Evolutionary conservation across 2,113 vertebrate species (phyloP), one percentile per base, ranked within the genome.

Genomic region (Seriola rivoliana): DNA sequence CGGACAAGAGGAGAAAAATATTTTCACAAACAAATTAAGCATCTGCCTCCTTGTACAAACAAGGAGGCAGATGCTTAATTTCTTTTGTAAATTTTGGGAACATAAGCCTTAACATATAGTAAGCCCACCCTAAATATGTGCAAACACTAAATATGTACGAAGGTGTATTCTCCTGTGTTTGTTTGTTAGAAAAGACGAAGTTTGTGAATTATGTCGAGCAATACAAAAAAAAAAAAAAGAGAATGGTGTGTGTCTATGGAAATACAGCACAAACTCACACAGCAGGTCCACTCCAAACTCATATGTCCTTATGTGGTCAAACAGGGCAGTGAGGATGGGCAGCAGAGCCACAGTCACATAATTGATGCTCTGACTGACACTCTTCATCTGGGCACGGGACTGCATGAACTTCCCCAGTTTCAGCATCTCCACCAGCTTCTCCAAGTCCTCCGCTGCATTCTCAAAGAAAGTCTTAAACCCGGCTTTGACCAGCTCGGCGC

Each of bases 321-420:
- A 99, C 79, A 99, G 95, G 57, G 97, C 98, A 0, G 97, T 98
- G 81, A 99, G 94, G 75, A 99, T 95, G 11, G 98, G 98, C 76
- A 99, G 92, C 91, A 99, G 94, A 0, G 97, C 98, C 83, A 96
- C 96, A 0, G 97, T 97, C 81, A 98, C 97, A 5, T 99, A 99
- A 93, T 96, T 97, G 84, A 99, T 97, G 90, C 97, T 98, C 91
- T 99, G 97, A 25, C 94, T 97, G 73, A 98, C 96, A 19, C 97
- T 97, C 91, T 98, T 99, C 76, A 99, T 97, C 91, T 99, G 98
- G 0, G 97, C 97, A 54, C 98, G 94, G 2, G 97, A 98, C 89
- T 99, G 98, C 52, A 97, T 95, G 89, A 99, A 96, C 92, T 99
- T 99, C 74, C 97, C 98, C 63, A 98, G 96, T 81, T 99, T 99